Conservation (phyloP, 2,797 vertebrate genomes). For the Dendrocincla fuliginosa region DNA sequence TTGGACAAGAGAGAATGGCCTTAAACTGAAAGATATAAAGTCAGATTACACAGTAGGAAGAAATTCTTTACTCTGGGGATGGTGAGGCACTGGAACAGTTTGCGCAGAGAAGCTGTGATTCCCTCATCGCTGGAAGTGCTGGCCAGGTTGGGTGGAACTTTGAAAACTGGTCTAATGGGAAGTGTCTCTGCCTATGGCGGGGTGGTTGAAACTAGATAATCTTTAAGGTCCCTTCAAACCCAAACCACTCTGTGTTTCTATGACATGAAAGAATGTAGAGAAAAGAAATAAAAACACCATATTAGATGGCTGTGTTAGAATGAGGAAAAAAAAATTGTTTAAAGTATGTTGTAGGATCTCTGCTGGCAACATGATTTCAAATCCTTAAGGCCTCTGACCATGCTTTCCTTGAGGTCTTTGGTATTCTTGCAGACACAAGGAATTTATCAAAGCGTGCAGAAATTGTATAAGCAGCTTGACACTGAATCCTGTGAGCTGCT, state of each 20-base stretch:
- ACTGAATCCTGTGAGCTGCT: not conserved
- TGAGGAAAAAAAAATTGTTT: not conserved
- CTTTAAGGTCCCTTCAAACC: not conserved
- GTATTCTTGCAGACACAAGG: not conserved
- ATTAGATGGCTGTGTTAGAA: not conserved
- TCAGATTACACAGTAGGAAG: fast-evolving
- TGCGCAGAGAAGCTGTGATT: not conserved
- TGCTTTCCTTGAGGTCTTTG: not conserved
- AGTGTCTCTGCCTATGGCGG: fast-evolving
- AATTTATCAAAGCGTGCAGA: constrained; percentile 17
- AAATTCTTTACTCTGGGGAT: not conserved
- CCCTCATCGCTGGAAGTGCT: not conserved
- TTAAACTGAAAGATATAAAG: not conserved
- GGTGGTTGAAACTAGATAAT: fast-evolving
- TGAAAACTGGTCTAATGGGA: not conserved
- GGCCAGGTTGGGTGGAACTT: not conserved
- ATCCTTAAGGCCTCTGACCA: not conserved
- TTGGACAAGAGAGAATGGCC: fast-evolving
- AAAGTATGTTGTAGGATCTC: not conserved
- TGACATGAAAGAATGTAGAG: not conserved
- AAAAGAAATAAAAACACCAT: not conserved
- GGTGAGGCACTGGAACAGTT: not conserved
- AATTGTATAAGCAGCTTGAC: not conserved
- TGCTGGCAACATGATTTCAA: not conserved
- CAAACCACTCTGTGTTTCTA: not conserved